A percentile compares a stretch with the other conserved stretches of the same genome.
Conservation (phyloP, 92 coral and sea anemone species). For the Anthopleura xanthogrammica region DNA sequence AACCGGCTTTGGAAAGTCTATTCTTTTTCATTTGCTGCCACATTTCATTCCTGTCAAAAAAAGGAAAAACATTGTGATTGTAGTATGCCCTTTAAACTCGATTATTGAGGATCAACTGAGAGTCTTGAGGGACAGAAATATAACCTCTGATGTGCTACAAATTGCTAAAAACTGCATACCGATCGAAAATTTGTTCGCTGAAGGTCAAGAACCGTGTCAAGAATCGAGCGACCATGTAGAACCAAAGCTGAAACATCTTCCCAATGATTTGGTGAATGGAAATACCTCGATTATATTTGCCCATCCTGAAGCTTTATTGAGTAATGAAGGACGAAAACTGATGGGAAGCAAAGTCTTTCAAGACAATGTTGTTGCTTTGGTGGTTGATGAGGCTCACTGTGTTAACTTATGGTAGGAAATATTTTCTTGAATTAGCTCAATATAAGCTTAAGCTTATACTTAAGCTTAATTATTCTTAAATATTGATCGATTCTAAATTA, state of each 20-base stretch:
- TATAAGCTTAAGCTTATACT: neutral
- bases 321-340: slow-evolving; percentile 56
- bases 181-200: slow-evolving; percentile 47
- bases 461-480: neutral
- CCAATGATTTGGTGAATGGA: slow-evolving; percentile 48
- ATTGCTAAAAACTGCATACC: slow-evolving; percentile 31
- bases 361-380: slow-evolving; percentile 65
- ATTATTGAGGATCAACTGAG: slow-evolving; percentile 65
- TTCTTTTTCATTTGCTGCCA: slow-evolving; percentile 65
- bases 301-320: slow-evolving; percentile 69
- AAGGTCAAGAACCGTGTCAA: neutral
- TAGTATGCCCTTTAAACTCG: slow-evolving; percentile 66
- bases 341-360: slow-evolving; percentile 64
- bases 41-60: slow-evolving; percentile 53
- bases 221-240: slow-evolving; percentile 30
- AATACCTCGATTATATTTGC: slow-evolving; percentile 49
- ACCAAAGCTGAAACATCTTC: slow-evolving; percentile 29
- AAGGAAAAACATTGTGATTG: slow-evolving; percentile 52
- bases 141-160: slow-evolving; percentile 60
- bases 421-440: neutral
- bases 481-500: neutral
- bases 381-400: slow-evolving; percentile 77
- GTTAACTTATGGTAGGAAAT: slow-evolving; percentile 63
- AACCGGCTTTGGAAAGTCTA: slow-evolving; percentile 68
- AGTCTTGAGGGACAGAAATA: slow-evolving; percentile 39